Evolutionary conservation across 2,888 invertebrate species (phyloP), one percentile per base, ranked within the genome.

Genomic region (Antitype chi): DNA sequence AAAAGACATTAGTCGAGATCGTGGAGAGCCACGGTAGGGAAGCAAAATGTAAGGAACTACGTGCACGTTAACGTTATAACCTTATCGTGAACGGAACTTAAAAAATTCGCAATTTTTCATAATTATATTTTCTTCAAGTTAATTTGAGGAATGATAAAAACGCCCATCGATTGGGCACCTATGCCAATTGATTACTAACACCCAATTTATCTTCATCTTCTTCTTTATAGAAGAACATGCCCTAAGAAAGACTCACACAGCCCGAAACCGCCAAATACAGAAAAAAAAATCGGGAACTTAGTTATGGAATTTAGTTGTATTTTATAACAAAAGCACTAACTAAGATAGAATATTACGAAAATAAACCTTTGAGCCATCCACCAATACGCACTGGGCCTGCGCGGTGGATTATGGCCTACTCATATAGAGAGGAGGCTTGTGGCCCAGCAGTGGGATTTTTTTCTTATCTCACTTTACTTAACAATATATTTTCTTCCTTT

Each of bases 401-500:
- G 9, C 17, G 6, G 49, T 23, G 6, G 15, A 13, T 17, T n/a
- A 43, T 8, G 20, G 25, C 13, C 20, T 25, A 66, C 9, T 47
- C 13, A 47, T 11, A 47, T 23, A 53, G 32, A n/a, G 6, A 52
- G 28, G 43, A 9, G 43, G 43, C 43, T 11, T 6, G 13, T 47
- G 43, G 43, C 49, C 25, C 8, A 8, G 15, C 20, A 66, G 5
- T 25, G 20, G 28, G 5, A 66, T 52, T 17, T 6, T 15, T 49
- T 28, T 47, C 38, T 38, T 38, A 38, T 43, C 0, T 43, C 11
- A 47, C 13, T 47, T 13, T 1, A 25, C 17, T 32, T 32, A 32
- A 32, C n/a, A n/a, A 32, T 23, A 72, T 23, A 7, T 55, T 20
- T 25, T 75, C 23, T 53, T 55, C 15, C n/a, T 53, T 78, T 78